phyloP scores from a whole-genome alignment of 2,113 vertebrate species.

The Turnix velox region DNA sequence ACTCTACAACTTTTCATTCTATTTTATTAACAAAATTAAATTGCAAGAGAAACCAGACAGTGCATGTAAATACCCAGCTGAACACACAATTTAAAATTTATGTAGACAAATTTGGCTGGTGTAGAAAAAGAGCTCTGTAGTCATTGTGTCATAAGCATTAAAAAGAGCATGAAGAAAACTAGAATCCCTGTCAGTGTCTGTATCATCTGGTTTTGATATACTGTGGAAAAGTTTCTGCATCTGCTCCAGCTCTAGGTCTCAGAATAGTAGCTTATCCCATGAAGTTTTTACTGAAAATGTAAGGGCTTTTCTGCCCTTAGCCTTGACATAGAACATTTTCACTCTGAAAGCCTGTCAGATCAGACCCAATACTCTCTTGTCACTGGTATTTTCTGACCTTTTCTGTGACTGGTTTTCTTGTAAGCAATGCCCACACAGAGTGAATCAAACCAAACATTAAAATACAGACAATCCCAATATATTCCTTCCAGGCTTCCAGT shows the following conservation, averaged over 20 bases:
- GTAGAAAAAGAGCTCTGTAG: not conserved
- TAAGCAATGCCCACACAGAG: not conserved
- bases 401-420: not conserved
- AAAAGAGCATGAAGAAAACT: not conserved
- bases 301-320: not conserved
- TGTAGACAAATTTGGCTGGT: not conserved
- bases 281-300: not conserved
- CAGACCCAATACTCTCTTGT: not conserved
- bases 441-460: conserved; percentile 32
- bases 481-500: conserved; percentile 2
- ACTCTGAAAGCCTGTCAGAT: not conserved
- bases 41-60: not conserved
- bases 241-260: not conserved
- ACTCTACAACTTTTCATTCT: not conserved
- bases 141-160: not conserved
- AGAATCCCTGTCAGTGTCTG: not conserved
- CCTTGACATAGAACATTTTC: not conserved
- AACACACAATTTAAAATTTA: not conserved
- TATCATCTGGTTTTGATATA: not conserved
- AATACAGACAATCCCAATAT: not conserved
- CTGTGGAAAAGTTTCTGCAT: not conserved
- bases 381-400: conserved; percentile 35
- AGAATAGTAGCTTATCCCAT: not conserved
- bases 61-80: not conserved
- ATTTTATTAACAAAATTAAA: not conserved